Evolutionary conservation across 2,113 vertebrate genomes (phyloP).

Genomic region (Microcebus lehilahytsara): DNA sequence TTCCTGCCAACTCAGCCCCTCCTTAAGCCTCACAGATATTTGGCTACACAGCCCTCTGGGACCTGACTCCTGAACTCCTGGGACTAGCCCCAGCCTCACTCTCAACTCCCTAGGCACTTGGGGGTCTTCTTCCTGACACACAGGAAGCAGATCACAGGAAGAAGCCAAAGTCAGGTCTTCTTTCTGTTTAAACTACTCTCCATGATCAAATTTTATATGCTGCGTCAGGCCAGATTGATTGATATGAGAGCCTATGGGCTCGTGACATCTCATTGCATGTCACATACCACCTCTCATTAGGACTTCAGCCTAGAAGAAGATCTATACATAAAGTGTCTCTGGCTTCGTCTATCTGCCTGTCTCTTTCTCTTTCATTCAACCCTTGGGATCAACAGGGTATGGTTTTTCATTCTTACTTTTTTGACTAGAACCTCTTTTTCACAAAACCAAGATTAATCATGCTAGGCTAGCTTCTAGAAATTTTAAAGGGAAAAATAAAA

Average conservation of each 20-base stretch:
- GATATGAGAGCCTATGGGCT: neutral
- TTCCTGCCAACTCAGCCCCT: neutral
- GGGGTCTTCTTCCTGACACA: neutral
- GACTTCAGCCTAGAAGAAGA: neutral
- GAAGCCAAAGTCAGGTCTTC: neutral
- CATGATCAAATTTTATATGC: neutral
- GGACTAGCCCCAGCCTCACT: neutral
- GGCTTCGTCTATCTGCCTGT: neutral
- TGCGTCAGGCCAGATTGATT: accelerated
- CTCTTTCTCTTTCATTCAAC: neutral
- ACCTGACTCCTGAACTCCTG: neutral
- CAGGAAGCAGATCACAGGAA: neutral
- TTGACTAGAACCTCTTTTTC: neutral
- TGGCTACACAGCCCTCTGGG: neutral
- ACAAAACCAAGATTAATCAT: neutral
- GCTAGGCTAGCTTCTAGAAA: neutral
- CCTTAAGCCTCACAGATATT: neutral
- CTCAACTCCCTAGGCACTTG: neutral
- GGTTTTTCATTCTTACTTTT: slow-evolving; percentile 40
- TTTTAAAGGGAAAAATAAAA: slow-evolving; percentile 1
- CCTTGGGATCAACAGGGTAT: neutral
- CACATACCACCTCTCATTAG: neutral
- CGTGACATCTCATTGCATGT: neutral
- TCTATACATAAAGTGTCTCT: neutral
- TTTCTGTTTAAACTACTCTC: neutral